Conservation (phyloP, 2,113 vertebrate genomes). For the Centropristis striata region DNA sequence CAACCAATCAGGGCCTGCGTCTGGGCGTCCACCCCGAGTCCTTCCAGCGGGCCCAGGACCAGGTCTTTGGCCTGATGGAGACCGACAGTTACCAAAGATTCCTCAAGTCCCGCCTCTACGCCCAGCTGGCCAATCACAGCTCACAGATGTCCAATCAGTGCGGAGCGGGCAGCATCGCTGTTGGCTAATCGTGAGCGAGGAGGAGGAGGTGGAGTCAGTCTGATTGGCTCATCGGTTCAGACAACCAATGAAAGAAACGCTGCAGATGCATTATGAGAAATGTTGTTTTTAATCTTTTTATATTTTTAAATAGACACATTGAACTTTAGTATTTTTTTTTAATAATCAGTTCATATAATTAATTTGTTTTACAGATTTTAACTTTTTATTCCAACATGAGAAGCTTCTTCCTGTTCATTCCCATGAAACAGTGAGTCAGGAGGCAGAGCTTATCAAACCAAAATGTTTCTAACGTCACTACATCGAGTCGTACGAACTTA, state of each 20-base stretch:
- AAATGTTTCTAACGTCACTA: too few species aligned
- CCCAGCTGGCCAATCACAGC: slow-evolving; percentile 88
- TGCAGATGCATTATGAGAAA: background rate
- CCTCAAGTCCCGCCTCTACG: slow-evolving; percentile 92
- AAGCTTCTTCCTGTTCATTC: too few species aligned
- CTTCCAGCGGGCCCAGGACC: slow-evolving; percentile 92
- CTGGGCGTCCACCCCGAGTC: slow-evolving; percentile 82
- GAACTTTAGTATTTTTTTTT: too few species aligned
- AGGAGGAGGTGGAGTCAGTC: background rate
- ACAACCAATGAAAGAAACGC: background rate
- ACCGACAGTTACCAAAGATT: slow-evolving; percentile 96
- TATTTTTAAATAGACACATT: too few species aligned
- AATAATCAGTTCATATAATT: too few species aligned
- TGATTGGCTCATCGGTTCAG: background rate
- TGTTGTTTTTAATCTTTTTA: background rate
- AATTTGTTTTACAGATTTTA: too few species aligned
- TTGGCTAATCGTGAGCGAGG: background rate
- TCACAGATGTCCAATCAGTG: background rate
- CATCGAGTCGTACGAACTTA: too few species aligned
- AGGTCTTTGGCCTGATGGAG: slow-evolving; percentile 95
- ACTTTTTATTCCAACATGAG: too few species aligned
- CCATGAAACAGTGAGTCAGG: too few species aligned
- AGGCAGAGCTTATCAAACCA: too few species aligned
- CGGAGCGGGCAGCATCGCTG: background rate
- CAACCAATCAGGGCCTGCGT: slow-evolving; percentile 91